Conservation (phyloP, 1,140 invertebrate species). For the Drosophila ohnishii region DNA sequence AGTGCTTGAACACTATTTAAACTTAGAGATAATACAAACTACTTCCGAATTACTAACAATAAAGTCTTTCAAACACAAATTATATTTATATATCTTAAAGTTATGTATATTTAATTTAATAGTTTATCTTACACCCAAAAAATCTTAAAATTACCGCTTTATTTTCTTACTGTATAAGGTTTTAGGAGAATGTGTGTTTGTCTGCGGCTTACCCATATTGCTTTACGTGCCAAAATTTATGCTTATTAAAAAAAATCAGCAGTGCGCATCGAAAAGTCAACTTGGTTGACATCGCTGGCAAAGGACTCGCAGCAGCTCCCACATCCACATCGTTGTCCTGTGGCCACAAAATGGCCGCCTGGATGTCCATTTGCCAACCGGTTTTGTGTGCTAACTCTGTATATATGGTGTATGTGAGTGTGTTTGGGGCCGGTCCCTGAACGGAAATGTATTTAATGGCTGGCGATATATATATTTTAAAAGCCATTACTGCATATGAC, state of each 20-base stretch:
- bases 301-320: slow-evolving; percentile 34
- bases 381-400: slow-evolving; percentile 56
- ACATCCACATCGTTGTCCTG: slow-evolving; percentile 57
- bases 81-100: background rate
- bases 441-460: slow-evolving; percentile 60
- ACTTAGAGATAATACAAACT: too few species aligned
- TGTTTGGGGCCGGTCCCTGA: slow-evolving; percentile 14
- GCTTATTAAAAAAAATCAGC: slow-evolving; percentile 75
- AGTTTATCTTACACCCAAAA: background rate
- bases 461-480: slow-evolving; percentile 62
- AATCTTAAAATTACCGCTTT: background rate
- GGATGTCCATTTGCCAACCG: slow-evolving; percentile 59
- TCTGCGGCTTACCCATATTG: slow-evolving; percentile 54
- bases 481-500: slow-evolving; percentile 61
- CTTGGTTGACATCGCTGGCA: slow-evolving; percentile 51
- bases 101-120: too few species aligned
- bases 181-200: slow-evolving; percentile 32
- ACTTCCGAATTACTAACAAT: background rate
- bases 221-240: slow-evolving; percentile 69
- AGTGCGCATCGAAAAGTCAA: slow-evolving; percentile 70
- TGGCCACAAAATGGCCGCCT: slow-evolving; percentile 61
- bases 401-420: background rate
- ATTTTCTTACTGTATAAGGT: slow-evolving; percentile 5
- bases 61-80: background rate
- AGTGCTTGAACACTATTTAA: too few species aligned